Conservation (phyloP, 2,797 vertebrate species). For the Pogoniulus pusillus region DNA sequence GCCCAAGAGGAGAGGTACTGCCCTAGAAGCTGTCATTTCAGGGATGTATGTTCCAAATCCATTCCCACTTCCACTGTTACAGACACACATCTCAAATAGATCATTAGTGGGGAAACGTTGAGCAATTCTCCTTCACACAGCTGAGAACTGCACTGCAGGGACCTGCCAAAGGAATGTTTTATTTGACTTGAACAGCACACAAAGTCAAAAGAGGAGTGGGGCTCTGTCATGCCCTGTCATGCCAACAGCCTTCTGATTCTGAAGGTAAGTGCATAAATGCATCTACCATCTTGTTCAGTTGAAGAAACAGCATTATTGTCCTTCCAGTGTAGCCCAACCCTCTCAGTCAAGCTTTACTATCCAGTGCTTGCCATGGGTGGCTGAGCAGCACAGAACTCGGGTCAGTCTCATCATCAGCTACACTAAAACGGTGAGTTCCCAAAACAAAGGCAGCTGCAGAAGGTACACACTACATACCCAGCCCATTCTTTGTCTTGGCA, state of each 20-base stretch:
- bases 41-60: background rate
- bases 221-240: background rate
- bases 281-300: background rate
- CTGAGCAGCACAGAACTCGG: background rate
- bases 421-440: background rate
- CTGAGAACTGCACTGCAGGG: background rate
- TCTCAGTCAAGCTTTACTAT: background rate
- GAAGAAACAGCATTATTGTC: no score
- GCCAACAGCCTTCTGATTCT: background rate
- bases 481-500: background rate
- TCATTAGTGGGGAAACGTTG: fast-evolving
- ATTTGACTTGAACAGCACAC: background rate
- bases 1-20: background rate
- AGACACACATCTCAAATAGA: background rate
- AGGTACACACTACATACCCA: background rate
- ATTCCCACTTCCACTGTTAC: background rate
- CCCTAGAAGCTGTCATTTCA: background rate
- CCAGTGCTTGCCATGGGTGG: background rate
- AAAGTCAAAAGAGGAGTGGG: background rate
- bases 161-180: background rate
- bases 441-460: background rate
- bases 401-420: background rate
- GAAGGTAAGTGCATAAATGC: fast-evolving
- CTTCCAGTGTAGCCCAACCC: background rate
- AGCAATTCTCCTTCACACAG: background rate